phyloP scores from a whole-genome alignment of 53 echinoderm and acorn worm genomes.

The Apostichopus leukothele region DNA sequence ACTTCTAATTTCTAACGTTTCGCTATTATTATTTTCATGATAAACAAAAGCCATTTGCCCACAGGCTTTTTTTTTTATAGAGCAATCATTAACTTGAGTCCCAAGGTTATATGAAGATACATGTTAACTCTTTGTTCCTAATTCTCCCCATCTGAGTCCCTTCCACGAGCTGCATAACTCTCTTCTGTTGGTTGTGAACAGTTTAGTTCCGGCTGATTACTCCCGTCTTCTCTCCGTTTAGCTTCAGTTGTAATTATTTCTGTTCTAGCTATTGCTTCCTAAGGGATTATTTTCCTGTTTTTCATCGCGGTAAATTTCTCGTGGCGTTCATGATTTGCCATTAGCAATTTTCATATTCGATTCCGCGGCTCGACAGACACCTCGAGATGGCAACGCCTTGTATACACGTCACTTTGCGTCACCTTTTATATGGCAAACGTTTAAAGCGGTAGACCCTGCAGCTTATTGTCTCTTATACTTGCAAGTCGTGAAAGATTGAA shows the following conservation, averaged over 20 bases:
- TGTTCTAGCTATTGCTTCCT: background rate
- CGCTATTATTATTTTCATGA: background rate
- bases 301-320: conserved; percentile 4
- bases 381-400: background rate
- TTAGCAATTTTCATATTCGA: conserved; percentile 13
- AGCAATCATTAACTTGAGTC: too few relatives aligned
- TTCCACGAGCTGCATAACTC: too few relatives aligned
- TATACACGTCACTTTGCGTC: background rate
- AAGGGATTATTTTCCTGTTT: background rate
- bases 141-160: too few relatives aligned
- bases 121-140: too few relatives aligned
- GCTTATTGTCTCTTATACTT: too few relatives aligned
- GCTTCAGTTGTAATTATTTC: conserved; percentile 9
- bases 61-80: too few relatives aligned
- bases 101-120: too few relatives aligned
- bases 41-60: background rate
- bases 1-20: background rate
- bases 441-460: too few relatives aligned
- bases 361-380: background rate
- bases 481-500: too few relatives aligned
- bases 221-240: background rate
- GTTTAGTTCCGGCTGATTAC: conserved; percentile 1
- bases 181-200: background rate
- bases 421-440: too few relatives aligned
- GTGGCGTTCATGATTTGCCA: background rate